Evolutionary conservation across 2,888 invertebrate genomes (phyloP).

Genomic region (Panorpa germanica): DNA sequence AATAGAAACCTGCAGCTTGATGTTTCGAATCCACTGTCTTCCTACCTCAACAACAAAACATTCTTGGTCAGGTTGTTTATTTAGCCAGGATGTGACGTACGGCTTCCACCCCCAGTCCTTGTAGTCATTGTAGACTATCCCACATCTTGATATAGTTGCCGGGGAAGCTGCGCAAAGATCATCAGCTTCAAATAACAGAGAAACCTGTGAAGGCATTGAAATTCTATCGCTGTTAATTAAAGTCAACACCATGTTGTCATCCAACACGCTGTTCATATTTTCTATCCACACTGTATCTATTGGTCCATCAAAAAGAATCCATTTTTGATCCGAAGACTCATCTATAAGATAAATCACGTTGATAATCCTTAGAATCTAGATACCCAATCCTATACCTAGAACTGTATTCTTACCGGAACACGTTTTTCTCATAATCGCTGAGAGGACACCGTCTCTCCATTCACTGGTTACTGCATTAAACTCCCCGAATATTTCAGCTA

Average conservation of each 20-base stretch:
- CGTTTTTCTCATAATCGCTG: slow-evolving; percentile 55
- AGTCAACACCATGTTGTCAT: slow-evolving; percentile 82
- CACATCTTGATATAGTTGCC: slow-evolving; percentile 83
- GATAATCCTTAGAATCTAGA: background rate
- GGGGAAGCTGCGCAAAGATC: slow-evolving; percentile 72
- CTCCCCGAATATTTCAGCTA: slow-evolving; percentile 81
- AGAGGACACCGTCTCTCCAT: slow-evolving; percentile 73
- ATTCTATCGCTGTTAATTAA: slow-evolving; percentile 84
- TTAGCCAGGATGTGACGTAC: slow-evolving; percentile 60
- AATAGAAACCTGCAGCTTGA: slow-evolving; percentile 5
- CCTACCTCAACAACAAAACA: slow-evolving; percentile 1
- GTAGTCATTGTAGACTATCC: slow-evolving; percentile 90
- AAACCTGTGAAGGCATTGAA: slow-evolving; percentile 66
- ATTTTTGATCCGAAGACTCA: slow-evolving; percentile 62
- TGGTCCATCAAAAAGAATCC: slow-evolving; percentile 87
- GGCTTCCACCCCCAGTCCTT: slow-evolving; percentile 80
- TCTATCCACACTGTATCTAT: slow-evolving; percentile 94
- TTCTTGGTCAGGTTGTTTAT: slow-evolving; percentile 27
- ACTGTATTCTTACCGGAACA: slow-evolving; percentile 36
- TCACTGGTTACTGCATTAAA: slow-evolving; percentile 79
- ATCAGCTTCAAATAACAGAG: slow-evolving; percentile 57
- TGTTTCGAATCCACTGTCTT: slow-evolving; percentile 11
- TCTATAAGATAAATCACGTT: too few species aligned
- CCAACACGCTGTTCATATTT: slow-evolving; percentile 89
- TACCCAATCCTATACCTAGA: background rate